These are phyloP conservation scores for Onychomys torridus DNA, from an alignment of 2,797 vertebrate species.

Conservation along the genomic window DNA sequence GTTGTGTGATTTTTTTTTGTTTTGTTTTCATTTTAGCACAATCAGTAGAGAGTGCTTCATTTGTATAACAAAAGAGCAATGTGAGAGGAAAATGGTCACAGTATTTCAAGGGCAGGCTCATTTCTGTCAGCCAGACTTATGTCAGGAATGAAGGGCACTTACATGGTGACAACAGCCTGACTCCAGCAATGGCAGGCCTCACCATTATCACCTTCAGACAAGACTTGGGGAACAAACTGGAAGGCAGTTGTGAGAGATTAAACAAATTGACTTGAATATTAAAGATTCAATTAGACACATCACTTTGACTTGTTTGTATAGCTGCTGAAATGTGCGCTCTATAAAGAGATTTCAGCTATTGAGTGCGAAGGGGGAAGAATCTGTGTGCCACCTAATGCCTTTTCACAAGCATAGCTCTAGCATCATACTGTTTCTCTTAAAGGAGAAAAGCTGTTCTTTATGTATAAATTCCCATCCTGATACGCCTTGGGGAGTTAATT, in stretches of 20 bases:
- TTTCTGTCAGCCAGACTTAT: slow-evolving; percentile 47
- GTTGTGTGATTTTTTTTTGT: neutral
- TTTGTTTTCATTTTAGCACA: slow-evolving; percentile 56
- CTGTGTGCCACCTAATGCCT: neutral
- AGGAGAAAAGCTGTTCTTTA: neutral
- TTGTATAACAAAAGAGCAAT: slow-evolving; percentile 73
- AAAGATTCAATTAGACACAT: slow-evolving; percentile 77
- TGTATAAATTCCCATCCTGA: slow-evolving; percentile 2
- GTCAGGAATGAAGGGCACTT: slow-evolving; percentile 68
- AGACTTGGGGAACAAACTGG: slow-evolving; percentile 47
- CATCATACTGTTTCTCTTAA: slow-evolving; percentile 38
- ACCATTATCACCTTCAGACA: slow-evolving; percentile 69
- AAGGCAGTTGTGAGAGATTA: slow-evolving; percentile 61
- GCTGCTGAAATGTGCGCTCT: slow-evolving; percentile 59
- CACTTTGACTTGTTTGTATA: slow-evolving; percentile 72
- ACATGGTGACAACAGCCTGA: slow-evolving; percentile 60
- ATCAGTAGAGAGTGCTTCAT: slow-evolving; percentile 58
- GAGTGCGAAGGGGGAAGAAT: slow-evolving; percentile 8
- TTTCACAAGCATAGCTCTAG: neutral
- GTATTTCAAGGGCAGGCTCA: slow-evolving; percentile 71
- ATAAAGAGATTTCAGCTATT: slow-evolving; percentile 51
- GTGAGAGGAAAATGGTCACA: slow-evolving; percentile 65
- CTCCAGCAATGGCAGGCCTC: neutral
- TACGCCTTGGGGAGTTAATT: neutral
- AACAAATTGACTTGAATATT: slow-evolving; percentile 69